Conservation (phyloP, 2,113 vertebrate species). For the Turnix velox region DNA sequence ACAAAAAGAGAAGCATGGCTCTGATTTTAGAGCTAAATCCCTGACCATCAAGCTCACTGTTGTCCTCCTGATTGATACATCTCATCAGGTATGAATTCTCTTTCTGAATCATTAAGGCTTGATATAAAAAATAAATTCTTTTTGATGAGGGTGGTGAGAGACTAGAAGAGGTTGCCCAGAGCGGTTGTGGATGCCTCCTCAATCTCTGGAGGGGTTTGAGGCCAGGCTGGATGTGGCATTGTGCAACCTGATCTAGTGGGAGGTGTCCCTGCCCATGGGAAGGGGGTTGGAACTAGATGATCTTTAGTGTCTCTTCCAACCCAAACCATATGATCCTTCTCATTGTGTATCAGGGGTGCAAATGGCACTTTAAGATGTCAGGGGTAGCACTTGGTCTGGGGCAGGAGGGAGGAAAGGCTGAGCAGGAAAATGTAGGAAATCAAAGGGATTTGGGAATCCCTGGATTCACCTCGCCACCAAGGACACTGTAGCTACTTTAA, state of each 20-base stretch:
- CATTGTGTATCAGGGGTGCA: rapidly evolving
- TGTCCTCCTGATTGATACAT: neutral
- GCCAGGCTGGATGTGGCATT: no score
- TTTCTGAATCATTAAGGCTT: constrained; percentile 60
- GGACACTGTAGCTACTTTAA: neutral
- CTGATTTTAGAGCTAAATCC: neutral
- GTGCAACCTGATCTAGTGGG: no score
- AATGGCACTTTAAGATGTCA: neutral
- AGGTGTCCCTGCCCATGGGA: no score
- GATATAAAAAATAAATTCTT: no score
- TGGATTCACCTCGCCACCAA: neutral
- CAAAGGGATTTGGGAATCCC: neutral
- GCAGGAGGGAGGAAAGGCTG: neutral
- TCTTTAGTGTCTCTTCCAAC: no score
- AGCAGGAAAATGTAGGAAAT: neutral
- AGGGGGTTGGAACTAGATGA: no score
- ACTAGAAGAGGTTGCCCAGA: no score
- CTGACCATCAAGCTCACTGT: neutral
- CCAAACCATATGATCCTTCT: no score
- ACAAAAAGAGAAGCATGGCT: constrained; percentile 18
- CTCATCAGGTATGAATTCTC: neutral
- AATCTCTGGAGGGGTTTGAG: no score
- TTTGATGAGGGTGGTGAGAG: no score
- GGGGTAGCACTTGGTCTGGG: neutral
- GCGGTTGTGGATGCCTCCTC: no score